These are phyloP conservation scores for Coreoperca whiteheadi DNA, from an alignment of 2,113 vertebrate species.

Conservation along the genomic window DNA sequence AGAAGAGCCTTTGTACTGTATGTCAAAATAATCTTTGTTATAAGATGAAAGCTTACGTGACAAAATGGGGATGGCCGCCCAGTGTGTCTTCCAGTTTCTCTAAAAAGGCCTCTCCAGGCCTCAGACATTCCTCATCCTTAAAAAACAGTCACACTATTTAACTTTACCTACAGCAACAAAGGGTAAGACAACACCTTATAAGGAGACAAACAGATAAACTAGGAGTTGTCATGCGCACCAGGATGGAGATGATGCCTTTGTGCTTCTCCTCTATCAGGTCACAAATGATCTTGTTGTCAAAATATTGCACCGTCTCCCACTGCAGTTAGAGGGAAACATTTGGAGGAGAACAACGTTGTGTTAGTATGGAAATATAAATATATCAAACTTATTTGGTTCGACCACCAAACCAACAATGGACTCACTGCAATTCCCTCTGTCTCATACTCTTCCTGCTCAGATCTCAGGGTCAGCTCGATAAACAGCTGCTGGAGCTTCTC, in stretches of 20 bases:
- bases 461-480: slow-evolving; percentile 95
- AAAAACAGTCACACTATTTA: slow-evolving; percentile 18
- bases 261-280: slow-evolving; percentile 98
- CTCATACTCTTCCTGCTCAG: slow-evolving; percentile 97
- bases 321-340: slow-evolving; percentile 62
- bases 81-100: slow-evolving; percentile 95
- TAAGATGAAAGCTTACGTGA: slow-evolving; percentile 88
- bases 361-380: not conserved
- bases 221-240: slow-evolving; percentile 83
- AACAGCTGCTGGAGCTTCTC: slow-evolving; percentile 99
- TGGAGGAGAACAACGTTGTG: not conserved
- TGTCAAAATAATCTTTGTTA: not conserved
- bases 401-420: slow-evolving; percentile 1
- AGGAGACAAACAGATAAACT: not conserved
- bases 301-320: slow-evolving; percentile 98
- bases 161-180: not conserved
- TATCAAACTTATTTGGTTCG: not conserved
- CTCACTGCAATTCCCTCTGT: slow-evolving; percentile 93
- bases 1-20: not conserved
- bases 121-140: slow-evolving; percentile 96
- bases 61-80: slow-evolving; percentile 93
- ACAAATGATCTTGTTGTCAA: slow-evolving; percentile 99
- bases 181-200: not conserved
- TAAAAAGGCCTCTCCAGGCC: slow-evolving; percentile 95
- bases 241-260: slow-evolving; percentile 97